Evolutionary conservation across 2,797 vertebrate genomes (phyloP).

Genomic region (Epinephelus malabaricus): DNA sequence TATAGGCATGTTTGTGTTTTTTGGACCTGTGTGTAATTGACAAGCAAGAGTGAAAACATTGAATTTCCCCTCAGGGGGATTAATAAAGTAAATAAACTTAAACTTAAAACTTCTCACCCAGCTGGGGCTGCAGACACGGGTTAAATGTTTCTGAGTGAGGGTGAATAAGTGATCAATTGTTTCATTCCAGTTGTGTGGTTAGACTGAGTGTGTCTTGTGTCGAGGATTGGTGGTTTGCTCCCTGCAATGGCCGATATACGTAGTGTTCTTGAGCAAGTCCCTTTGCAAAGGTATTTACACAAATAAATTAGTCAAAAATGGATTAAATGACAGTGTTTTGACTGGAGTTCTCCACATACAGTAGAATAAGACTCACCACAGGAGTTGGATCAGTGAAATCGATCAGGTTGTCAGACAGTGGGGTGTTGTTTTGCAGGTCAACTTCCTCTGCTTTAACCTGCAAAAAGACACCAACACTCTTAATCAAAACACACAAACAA

Average conservation of each 20-base stretch:
- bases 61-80: too few relatives aligned
- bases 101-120: too few relatives aligned
- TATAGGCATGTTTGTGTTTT: too few relatives aligned
- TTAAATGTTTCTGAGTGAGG: not conserved
- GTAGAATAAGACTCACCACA: slow-evolving; percentile 78
- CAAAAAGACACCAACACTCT: slow-evolving; percentile 29
- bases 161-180: not conserved
- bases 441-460: slow-evolving; percentile 87
- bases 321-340: not conserved
- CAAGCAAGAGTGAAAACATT: too few relatives aligned
- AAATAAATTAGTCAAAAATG: not conserved
- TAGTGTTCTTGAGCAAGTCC: not conserved
- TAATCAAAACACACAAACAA: not conserved
- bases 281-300: not conserved
- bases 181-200: not conserved
- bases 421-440: slow-evolving; percentile 81
- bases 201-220: not conserved
- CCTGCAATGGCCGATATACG: not conserved
- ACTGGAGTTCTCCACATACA: not conserved
- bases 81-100: too few relatives aligned
- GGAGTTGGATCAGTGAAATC: slow-evolving; percentile 92
- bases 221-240: not conserved
- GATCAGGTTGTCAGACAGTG: slow-evolving; percentile 92
- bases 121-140: too few relatives aligned
- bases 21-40: too few relatives aligned